Evolutionary conservation across 1,140 invertebrate species (phyloP), one percentile per base, ranked within the genome.

Genomic region (Kradibia gibbosae): DNA sequence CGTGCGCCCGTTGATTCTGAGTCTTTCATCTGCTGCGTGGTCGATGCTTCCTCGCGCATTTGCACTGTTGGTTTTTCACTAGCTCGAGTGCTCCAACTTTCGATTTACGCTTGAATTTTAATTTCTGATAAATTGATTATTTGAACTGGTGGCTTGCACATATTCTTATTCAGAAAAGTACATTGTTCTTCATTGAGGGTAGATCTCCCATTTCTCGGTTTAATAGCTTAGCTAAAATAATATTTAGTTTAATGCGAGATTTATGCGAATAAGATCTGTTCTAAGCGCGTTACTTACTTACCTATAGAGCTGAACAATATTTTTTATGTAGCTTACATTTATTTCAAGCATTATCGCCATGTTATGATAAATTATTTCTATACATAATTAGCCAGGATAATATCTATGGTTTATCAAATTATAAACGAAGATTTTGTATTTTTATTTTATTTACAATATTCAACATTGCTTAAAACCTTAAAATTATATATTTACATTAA

Each of bases 281-380:
- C 10, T 15, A 5, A 3, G 22, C 20, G 34, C 13, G 62, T 10
- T 36, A 22, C 22, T 67, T 39, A n/a, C 62, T 17, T 22, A n/a
- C 36, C 10, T 20, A 53, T 17, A 39, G 17, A 11, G 17, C 55
- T 0, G 15, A 39, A n/a, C 34, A 67, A 67, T n/a, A 10, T 39
- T 39, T 39, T 39, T 17, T 39, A 67, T 67, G 22, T 67, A 67
- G 22, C 39, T 67, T 67, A 39, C 62, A 67, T 39, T 67, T 67
- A 39, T 39, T 67, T 67, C 39, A 10, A 67, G 62, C 15, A 67
- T 67, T 4, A 4, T 15, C 8, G 3, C 20, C 0, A 39, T n/a
- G 15, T n/a, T 39, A 67, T 67, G n/a, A 39, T 67, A 67, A 39
- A n/a, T 39, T 67, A 11, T n/a, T 34, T 20, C 0, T 3, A 3